Evolutionary conservation across 2,888 invertebrate genomes (phyloP).

Genomic region (Eremobia ochroleuca): DNA sequence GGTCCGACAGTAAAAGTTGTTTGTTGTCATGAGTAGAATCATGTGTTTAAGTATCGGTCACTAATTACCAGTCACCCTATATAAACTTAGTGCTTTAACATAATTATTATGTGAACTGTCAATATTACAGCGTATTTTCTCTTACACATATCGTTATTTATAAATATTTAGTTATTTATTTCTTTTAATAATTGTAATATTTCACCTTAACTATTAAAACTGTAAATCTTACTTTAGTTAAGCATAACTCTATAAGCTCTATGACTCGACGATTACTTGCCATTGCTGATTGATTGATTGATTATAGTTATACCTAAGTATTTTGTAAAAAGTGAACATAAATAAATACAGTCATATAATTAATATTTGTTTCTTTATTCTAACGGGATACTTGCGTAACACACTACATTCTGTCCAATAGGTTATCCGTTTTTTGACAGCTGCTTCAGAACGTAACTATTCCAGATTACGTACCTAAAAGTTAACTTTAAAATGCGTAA

Average conservation of each 20-base stretch:
- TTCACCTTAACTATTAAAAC: conserved; percentile 45
- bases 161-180: conserved; percentile 65
- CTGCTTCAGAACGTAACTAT: no score
- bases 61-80: no score
- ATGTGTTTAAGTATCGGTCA: no score
- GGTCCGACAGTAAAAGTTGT: no score
- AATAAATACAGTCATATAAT: conserved; percentile 55
- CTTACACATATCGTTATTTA: conserved; percentile 53
- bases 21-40: no score
- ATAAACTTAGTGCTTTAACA: conserved; percentile 49
- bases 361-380: conserved; percentile 1
- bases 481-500: no score
- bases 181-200: conserved; percentile 39
- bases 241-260: conserved; percentile 27
- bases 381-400: no score
- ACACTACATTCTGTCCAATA: no score
- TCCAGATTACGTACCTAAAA: no score
- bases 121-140: conserved; percentile 43
- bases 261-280: conserved; percentile 64
- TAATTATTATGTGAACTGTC: conserved; percentile 40
- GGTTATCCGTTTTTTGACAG: no score
- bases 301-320: conserved; percentile 38
- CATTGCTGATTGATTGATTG: no score
- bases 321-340: conserved; percentile 66
- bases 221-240: conserved; percentile 60